These are phyloP conservation scores for Leuciscus waleckii DNA, from an alignment of 2,797 vertebrate genomes.

Conservation along the genomic window DNA sequence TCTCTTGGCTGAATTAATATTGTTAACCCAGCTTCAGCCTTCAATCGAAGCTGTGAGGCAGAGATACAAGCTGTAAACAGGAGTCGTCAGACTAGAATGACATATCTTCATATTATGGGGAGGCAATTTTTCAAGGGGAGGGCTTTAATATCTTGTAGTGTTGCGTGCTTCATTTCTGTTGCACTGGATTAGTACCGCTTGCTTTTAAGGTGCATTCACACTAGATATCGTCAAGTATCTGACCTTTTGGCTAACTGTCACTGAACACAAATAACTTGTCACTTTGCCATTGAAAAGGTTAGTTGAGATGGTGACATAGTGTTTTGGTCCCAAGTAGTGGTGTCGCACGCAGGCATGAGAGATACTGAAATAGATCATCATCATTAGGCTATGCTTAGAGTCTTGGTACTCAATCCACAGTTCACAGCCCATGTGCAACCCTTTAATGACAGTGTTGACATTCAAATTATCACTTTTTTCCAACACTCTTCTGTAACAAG, in stretches of 20 bases:
- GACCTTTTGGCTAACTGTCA: conserved; percentile 6
- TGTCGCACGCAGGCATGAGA: not conserved
- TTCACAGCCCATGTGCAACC: not conserved
- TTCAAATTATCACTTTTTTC: not conserved
- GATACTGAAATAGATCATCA: not conserved
- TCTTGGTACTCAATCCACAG: not conserved
- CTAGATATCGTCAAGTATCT: not conserved
- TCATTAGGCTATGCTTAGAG: not conserved
- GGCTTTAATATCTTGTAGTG: not conserved
- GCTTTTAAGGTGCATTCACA: conserved; percentile 5
- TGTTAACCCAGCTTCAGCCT: not conserved
- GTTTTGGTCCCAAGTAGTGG: not conserved
- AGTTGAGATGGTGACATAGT: not conserved
- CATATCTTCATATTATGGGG: not conserved
- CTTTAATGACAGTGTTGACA: not conserved
- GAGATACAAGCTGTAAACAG: not conserved
- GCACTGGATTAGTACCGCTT: not conserved
- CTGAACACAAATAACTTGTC: not conserved
- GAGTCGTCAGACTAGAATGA: not conserved
- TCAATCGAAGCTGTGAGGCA: not conserved
- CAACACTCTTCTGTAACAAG: not conserved
- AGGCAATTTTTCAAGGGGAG: not conserved
- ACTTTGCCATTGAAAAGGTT: conserved; percentile 4
- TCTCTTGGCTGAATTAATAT: not conserved
- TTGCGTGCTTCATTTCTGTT: not conserved